Conservation (phyloP, 1,140 invertebrate species). For the Drosophila ercepeae region DNA sequence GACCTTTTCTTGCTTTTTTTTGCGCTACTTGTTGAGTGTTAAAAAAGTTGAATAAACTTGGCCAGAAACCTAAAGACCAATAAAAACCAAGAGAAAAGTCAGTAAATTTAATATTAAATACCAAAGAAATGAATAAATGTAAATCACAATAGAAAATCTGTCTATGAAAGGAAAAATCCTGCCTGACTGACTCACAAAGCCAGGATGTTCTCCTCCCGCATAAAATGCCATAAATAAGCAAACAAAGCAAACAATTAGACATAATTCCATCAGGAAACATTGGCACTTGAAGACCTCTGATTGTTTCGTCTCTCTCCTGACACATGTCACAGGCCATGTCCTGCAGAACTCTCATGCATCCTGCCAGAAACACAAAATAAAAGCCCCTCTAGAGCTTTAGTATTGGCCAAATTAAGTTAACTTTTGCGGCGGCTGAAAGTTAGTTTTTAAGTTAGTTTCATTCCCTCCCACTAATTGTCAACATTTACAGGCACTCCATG, state of each 20-base stretch:
- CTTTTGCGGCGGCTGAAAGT: constrained; percentile 11
- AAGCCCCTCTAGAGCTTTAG: not conserved
- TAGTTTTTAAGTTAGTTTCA: not conserved
- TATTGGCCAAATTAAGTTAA: constrained; percentile 30
- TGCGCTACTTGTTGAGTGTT: not conserved
- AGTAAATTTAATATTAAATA: not conserved
- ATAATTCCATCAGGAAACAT: constrained; percentile 1
- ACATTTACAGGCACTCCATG: not conserved
- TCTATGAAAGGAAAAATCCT: not conserved
- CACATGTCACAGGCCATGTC: constrained; percentile 22
- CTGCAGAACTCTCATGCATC: not conserved
- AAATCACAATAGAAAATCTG: not conserved
- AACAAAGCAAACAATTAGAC: constrained; percentile 17
- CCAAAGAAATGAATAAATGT: not conserved
- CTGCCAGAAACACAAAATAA: constrained; percentile 9
- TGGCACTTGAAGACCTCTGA: constrained; percentile 5
- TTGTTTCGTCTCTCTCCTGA: constrained; percentile 4
- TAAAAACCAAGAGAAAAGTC: not conserved
- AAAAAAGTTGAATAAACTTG: constrained; percentile 3
- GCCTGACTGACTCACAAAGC: not conserved
- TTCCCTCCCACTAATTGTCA: constrained; percentile 4
- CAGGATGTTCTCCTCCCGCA: too few relatives aligned
- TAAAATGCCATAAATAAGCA: not conserved
- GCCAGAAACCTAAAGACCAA: not conserved
- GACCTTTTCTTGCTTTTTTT: not conserved